Percentiles rank a stretch among this genome's conserved stretches.
Evolutionary conservation across 2,888 invertebrate genomes (phyloP).

Genomic region (Drosophila borealis): DNA sequence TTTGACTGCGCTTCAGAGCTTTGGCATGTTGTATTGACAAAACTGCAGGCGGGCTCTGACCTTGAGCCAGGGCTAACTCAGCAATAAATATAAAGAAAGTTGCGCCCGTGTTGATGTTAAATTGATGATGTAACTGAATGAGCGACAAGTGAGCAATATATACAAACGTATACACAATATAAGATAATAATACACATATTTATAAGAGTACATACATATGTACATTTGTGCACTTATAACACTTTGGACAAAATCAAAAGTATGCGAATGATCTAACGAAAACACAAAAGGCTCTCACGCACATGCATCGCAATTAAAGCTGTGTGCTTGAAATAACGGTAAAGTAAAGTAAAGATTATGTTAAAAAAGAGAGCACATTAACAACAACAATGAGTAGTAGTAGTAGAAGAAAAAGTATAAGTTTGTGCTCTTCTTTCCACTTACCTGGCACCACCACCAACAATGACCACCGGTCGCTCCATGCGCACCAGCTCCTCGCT

Average conservation of each 20-base stretch:
- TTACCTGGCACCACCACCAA: conserved; percentile 84
- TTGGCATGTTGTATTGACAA: conserved; percentile 65
- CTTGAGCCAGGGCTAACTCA: conserved; percentile 60
- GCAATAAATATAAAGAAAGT: conserved; percentile 49
- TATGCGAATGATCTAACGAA: conserved; percentile 48
- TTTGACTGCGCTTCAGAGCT: conserved; percentile 48
- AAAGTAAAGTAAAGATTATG: conserved; percentile 9
- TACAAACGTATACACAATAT: conserved; percentile 9
- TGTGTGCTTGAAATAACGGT: conserved; percentile 31
- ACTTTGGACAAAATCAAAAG: conserved; percentile 28
- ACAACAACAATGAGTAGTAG: conserved; percentile 30
- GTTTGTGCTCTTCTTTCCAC: conserved; percentile 49
- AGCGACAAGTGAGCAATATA: conserved; percentile 35
- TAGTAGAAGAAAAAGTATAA: conserved; percentile 18
- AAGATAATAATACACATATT: conserved; percentile 1
- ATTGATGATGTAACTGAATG: conserved; percentile 51
- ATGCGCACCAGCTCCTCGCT: conserved; percentile 82
- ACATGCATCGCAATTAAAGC: conserved; percentile 65
- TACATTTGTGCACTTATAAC: conserved; percentile 18
- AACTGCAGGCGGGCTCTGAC: conserved; percentile 63
- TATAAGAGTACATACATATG: not conserved
- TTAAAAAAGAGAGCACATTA: conserved; percentile 37
- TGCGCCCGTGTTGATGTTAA: conserved; percentile 30
- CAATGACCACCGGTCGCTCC: conserved; percentile 82
- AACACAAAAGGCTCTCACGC: conserved; percentile 58